These are phyloP conservation scores for Thamnaconus septentrionalis DNA, from an alignment of 2,113 vertebrate genomes.

Conservation along the genomic window DNA sequence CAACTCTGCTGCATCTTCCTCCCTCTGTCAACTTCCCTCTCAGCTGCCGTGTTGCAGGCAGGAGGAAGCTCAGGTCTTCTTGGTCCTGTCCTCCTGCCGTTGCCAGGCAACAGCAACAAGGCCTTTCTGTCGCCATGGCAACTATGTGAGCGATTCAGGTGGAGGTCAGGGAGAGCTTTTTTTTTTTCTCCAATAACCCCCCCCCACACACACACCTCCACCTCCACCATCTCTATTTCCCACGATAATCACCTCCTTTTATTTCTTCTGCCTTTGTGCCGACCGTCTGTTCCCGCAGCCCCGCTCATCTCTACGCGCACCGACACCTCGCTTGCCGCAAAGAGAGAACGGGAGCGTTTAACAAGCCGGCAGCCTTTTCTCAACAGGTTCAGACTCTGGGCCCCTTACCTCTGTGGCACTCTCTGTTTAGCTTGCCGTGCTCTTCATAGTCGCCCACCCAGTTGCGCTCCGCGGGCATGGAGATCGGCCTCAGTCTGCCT, in stretches of 20 bases:
- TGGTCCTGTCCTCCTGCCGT: constrained; percentile 57
- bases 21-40: constrained; percentile 26
- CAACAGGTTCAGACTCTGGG: constrained; percentile 15
- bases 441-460: constrained; percentile 99
- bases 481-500: constrained; percentile 96
- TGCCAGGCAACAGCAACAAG: constrained; percentile 74
- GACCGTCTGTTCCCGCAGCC: constrained; percentile 2
- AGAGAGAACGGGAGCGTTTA: constrained; percentile 45
- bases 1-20: background rate
- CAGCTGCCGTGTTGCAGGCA: background rate
- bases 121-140: constrained; percentile 75
- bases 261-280: constrained; percentile 45
- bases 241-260: constrained; percentile 25
- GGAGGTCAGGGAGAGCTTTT: constrained; percentile 66
- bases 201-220: background rate
- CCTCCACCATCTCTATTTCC: constrained; percentile 16
- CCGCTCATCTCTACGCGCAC: background rate
- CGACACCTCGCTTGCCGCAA: constrained; percentile 21
- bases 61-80: constrained; percentile 28
- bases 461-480: constrained; percentile 98
- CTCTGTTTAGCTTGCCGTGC: constrained; percentile 93
- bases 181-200: constrained; percentile 17
- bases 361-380: constrained; percentile 12
- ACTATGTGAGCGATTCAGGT: constrained; percentile 73
- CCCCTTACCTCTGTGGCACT: constrained; percentile 91